A percentile compares a stretch with the other conserved stretches of the same genome.
These are phyloP conservation scores for Cryptosula pallasiana DNA, from an alignment of 2,888 invertebrate genomes.

Conservation along the genomic window DNA sequence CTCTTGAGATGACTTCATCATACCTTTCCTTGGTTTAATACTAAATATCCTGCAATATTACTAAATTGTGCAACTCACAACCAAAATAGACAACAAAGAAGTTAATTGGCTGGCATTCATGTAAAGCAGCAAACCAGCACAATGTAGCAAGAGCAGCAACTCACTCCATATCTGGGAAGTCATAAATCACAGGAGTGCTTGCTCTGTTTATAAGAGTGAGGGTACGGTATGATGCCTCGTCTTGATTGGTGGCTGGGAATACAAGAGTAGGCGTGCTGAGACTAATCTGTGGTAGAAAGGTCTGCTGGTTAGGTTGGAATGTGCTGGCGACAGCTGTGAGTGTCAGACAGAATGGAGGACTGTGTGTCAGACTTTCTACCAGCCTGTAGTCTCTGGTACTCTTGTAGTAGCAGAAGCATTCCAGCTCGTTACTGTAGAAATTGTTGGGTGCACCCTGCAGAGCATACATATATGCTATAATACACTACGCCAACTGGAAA, in stretches of 20 bases:
- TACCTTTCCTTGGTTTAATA: constrained; percentile 46
- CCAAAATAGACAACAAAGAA: neutral
- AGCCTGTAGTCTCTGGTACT: constrained; percentile 48
- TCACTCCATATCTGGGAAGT: constrained; percentile 30
- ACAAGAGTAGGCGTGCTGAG: constrained; percentile 39
- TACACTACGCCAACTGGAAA: too few species aligned
- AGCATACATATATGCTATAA: too few species aligned
- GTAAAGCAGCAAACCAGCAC: too few species aligned
- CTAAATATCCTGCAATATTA: constrained; percentile 36
- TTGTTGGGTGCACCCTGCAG: constrained; percentile 45
- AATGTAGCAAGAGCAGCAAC: too few species aligned
- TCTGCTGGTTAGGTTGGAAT: constrained; percentile 47
- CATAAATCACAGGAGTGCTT: constrained; percentile 46
- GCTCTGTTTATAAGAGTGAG: constrained; percentile 42
- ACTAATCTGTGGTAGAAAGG: constrained; percentile 44
- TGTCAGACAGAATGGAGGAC: constrained; percentile 50
- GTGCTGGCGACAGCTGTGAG: constrained; percentile 46
- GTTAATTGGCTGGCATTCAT: too few species aligned
- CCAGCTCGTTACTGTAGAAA: constrained; percentile 48
- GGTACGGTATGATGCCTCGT: constrained; percentile 45
- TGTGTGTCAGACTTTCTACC: constrained; percentile 45
- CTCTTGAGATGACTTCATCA: constrained; percentile 41
- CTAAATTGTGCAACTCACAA: neutral
- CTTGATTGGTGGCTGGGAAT: constrained; percentile 46
- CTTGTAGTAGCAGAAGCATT: constrained; percentile 51